Conservation (phyloP, 2,797 vertebrate species). For the Aulostomus chinensis region DNA sequence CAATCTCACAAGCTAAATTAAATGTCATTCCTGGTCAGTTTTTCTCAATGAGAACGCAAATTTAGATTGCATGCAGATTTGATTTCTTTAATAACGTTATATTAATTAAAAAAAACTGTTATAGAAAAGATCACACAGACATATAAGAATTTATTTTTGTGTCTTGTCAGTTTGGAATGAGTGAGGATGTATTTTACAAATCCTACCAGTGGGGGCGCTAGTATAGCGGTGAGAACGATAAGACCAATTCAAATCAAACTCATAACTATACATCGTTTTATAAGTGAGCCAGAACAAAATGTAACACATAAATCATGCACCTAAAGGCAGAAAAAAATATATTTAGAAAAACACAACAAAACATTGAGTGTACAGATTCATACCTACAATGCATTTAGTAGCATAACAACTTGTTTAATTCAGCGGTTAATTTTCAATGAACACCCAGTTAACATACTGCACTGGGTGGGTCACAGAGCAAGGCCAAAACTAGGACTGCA, state of each 20-base stretch:
- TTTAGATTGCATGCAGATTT: too few relatives aligned
- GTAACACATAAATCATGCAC: not conserved
- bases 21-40: too few relatives aligned
- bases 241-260: too few relatives aligned
- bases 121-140: too few relatives aligned
- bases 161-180: not conserved
- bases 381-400: conserved; percentile 54
- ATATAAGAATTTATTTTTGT: not conserved
- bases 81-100: too few relatives aligned
- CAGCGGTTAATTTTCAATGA: conserved; percentile 66
- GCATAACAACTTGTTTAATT: conserved; percentile 73
- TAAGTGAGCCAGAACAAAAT: too few relatives aligned
- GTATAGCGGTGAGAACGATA: too few relatives aligned
- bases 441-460: conserved; percentile 70
- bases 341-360: conserved; percentile 18
- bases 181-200: not conserved
- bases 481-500: conserved; percentile 50
- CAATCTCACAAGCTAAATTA: too few relatives aligned
- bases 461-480: conserved; percentile 65
- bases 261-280: too few relatives aligned
- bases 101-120: too few relatives aligned
- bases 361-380: conserved; percentile 48
- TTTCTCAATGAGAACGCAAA: too few relatives aligned
- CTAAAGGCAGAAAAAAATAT: not conserved
- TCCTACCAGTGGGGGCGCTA: not conserved